A percentile compares a stretch with the other conserved stretches of the same genome.
phyloP scores from a whole-genome alignment of 2,888 invertebrate species.

The Macrophya alboannulata region DNA sequence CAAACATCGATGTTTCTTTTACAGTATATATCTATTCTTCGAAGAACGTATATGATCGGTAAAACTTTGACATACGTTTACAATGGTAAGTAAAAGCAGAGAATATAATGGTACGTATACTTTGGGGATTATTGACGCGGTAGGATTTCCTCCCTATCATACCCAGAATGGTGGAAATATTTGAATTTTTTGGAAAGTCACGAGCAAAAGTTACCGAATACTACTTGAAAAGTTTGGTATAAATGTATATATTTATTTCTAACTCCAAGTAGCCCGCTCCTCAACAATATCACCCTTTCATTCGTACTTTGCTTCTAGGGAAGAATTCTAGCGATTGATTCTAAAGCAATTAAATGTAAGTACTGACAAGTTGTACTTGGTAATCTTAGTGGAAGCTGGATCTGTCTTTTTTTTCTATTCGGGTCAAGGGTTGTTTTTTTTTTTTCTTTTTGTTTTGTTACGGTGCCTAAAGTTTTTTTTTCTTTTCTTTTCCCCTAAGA shows the following conservation, averaged over 20 bases:
- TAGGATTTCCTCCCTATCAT: not conserved
- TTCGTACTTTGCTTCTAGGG: not conserved
- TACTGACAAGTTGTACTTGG: conserved; percentile 8
- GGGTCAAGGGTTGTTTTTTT: not conserved
- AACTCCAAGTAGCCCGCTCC: not conserved
- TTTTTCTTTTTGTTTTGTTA: not conserved
- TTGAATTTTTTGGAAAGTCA: not conserved
- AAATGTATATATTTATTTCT: not conserved
- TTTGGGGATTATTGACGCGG: not conserved
- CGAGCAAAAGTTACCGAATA: not conserved
- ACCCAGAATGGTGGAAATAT: not conserved
- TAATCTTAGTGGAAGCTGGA: not conserved
- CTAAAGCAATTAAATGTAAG: conserved; percentile 2
- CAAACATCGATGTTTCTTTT: not conserved
- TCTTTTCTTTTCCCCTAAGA: not conserved
- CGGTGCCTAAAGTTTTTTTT: not conserved
- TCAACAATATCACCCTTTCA: not conserved
- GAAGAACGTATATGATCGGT: not conserved
- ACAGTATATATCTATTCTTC: not conserved
- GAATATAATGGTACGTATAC: not conserved
- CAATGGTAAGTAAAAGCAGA: not conserved
- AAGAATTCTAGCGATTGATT: not conserved
- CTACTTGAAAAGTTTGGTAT: not conserved
- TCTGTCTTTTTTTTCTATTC: not conserved
- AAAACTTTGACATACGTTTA: not conserved